Evolutionary conservation across 2,888 invertebrate genomes (phyloP).

Genomic region (Erpobdella octoculata): DNA sequence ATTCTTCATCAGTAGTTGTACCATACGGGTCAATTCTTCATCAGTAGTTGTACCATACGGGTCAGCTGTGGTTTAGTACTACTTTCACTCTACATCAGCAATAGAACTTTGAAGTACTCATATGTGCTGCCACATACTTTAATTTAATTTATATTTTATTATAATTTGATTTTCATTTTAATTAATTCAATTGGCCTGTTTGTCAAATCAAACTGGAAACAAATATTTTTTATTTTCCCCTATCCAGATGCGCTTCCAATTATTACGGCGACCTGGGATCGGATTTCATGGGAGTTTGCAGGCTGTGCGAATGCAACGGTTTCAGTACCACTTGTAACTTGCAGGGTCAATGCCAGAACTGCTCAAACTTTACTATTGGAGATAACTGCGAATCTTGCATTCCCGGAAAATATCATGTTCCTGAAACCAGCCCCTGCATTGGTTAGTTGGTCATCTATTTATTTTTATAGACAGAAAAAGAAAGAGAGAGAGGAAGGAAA

Average conservation of each 20-base stretch:
- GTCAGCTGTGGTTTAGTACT: background rate
- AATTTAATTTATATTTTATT: background rate
- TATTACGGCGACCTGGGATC: constrained; percentile 72
- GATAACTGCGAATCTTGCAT: constrained; percentile 39
- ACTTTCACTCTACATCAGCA: background rate
- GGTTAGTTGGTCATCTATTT: too few species aligned
- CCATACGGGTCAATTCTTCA: too few species aligned
- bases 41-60: too few species aligned
- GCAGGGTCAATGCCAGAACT: constrained; percentile 70
- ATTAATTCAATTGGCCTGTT: constrained; percentile 35
- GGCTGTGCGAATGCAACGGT: constrained; percentile 73
- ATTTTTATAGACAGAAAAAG: too few species aligned
- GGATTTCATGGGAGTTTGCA: constrained; percentile 60
- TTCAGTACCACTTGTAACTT: constrained; percentile 79
- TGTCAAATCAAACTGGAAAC: too few species aligned
- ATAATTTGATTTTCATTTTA: background rate
- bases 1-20: too few species aligned
- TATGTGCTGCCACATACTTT: background rate
- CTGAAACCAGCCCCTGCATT: constrained; percentile 39
- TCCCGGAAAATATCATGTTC: constrained; percentile 39
- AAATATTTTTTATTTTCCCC: background rate
- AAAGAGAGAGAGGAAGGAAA: background rate
- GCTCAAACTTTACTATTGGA: constrained; percentile 38
- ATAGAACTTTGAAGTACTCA: background rate
- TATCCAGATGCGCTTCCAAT: constrained; percentile 67